Evolutionary conservation across 2,113 vertebrate genomes (phyloP).

Genomic region (Oryctolagus cuniculus): mOryCun1.1 NC_091441.1:22090501-22091000

Average conservation of each 20-base stretch:
- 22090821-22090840: fast-evolving
- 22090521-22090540: neutral
- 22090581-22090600: neutral
- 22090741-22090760: neutral
- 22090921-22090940: neutral
- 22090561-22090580: neutral
- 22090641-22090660: neutral
- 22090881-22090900: neutral
- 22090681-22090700: neutral
- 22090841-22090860: neutral
- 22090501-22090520: neutral
- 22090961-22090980: neutral
- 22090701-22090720: neutral
- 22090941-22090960: neutral
- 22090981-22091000: neutral
- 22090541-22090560: neutral
- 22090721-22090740: neutral
- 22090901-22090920: neutral
- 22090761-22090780: neutral
- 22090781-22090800: neutral
- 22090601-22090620: neutral
- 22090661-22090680: neutral
- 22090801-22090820: too few species aligned
- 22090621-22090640: neutral
- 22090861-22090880: neutral